These are phyloP conservation scores for Penaeus vannamei DNA, from an alignment of 1,140 invertebrate genomes.

Conservation along the genomic window DNA sequence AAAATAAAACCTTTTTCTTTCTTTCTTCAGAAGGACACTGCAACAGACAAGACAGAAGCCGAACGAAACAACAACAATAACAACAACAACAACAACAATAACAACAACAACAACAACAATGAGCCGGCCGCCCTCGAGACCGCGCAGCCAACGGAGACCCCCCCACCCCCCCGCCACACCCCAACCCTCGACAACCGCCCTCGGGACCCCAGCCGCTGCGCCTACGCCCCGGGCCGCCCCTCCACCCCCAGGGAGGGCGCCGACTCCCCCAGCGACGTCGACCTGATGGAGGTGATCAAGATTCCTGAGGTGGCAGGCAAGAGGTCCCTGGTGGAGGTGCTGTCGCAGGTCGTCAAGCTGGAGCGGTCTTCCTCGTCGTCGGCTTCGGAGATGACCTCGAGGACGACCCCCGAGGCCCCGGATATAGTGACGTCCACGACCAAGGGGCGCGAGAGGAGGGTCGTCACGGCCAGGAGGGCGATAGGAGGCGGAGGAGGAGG, in stretches of 20 bases:
- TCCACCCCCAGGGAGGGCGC: background rate
- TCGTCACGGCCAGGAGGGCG: background rate
- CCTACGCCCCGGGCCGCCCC: background rate
- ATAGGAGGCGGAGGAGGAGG: background rate
- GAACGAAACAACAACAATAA: constrained; percentile 8
- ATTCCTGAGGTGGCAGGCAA: constrained; percentile 33
- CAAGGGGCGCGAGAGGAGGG: constrained; percentile 14
- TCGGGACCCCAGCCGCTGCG: background rate
- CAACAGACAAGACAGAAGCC: constrained; percentile 1
- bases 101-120: constrained; percentile 39
- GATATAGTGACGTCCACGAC: constrained; percentile 54
- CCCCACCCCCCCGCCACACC: no score
- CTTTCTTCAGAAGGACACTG: constrained; percentile 19
- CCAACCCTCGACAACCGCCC: background rate
- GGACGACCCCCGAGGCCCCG: constrained; percentile 29
- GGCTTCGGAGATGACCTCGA: constrained; percentile 39
- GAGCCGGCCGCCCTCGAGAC: background rate
- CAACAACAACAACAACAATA: constrained; percentile 38
- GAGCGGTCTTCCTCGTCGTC: constrained; percentile 48
- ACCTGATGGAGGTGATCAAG: constrained; percentile 52
- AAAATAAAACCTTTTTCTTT: background rate
- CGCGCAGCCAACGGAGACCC: background rate
- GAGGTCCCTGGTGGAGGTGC: constrained; percentile 44
- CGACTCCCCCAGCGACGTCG: constrained; percentile 40
- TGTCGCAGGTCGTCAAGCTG: constrained; percentile 53